Evolutionary conservation across 1,140 invertebrate species (phyloP).

Genomic region (Steinernema feltiae): DNA sequence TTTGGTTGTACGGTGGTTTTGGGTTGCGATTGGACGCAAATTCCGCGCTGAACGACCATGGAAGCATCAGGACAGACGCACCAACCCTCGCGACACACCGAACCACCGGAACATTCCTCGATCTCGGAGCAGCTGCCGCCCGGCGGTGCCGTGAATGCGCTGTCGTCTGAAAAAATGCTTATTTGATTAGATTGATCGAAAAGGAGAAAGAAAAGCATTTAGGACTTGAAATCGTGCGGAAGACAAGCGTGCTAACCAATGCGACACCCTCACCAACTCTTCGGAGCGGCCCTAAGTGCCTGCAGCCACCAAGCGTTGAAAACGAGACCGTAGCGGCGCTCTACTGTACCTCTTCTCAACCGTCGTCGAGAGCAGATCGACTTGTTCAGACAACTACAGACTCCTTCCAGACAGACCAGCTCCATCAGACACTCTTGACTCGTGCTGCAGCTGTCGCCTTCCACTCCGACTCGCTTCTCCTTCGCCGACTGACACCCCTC

Average conservation of each 20-base stretch:
- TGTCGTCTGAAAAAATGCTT: constrained; percentile 28
- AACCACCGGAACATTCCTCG: constrained; percentile 44
- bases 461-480: not conserved
- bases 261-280: no score
- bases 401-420: constrained; percentile 23
- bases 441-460: constrained; percentile 10
- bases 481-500: constrained; percentile 16
- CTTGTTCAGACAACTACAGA: constrained; percentile 11
- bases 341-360: no score
- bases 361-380: no score
- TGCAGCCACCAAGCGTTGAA: no score
- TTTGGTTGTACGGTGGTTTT: constrained; percentile 29
- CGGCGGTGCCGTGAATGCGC: constrained; percentile 37
- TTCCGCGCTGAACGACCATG: constrained; percentile 46
- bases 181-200: constrained; percentile 22
- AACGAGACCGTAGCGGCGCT: no score
- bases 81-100: constrained; percentile 46
- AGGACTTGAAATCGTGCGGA: no score
- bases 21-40: constrained; percentile 40
- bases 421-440: constrained; percentile 17
- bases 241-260: no score
- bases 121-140: constrained; percentile 43
- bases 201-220: constrained; percentile 18
- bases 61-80: constrained; percentile 50
- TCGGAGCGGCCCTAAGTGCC: no score